Evolutionary conservation across 2,888 invertebrate genomes (phyloP).

Genomic region (Diabrotica balteata): DNA sequence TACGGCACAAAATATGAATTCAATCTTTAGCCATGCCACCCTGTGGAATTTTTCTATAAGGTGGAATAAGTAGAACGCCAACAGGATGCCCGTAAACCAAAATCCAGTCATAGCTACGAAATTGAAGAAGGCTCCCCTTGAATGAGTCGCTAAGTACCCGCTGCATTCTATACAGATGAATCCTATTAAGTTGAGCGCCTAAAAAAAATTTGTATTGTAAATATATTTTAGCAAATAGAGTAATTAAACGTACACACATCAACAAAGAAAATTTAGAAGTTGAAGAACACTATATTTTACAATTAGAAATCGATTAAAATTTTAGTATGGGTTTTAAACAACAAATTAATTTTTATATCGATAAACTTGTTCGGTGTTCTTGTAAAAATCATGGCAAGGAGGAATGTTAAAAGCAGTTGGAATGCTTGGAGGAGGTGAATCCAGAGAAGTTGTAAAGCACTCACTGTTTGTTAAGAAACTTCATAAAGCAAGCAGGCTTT

Average conservation of each 20-base stretch:
- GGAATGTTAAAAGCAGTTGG: too few species aligned
- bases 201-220: constrained; percentile 46
- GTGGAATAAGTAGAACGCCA: constrained; percentile 84
- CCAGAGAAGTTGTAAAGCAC: too few species aligned
- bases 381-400: too few species aligned
- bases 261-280: background rate
- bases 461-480: too few species aligned
- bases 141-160: constrained; percentile 52
- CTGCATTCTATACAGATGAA: constrained; percentile 79
- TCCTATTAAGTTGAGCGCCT: constrained; percentile 75
- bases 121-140: constrained; percentile 76
- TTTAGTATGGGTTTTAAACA: background rate
- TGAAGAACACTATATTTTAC: background rate
- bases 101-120: constrained; percentile 84
- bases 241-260: too few species aligned
- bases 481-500: too few species aligned
- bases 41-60: constrained; percentile 83
- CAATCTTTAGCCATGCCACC: constrained; percentile 87
- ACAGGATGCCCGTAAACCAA: constrained; percentile 82
- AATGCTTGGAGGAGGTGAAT: too few species aligned
- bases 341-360: background rate
- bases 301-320: too few species aligned
- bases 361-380: too few species aligned
- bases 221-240: too few species aligned
- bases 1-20: constrained; percentile 76